These are phyloP conservation scores for Nephrotoma appendiculata DNA, from an alignment of 2,888 invertebrate species.

Conservation along the genomic window DNA sequence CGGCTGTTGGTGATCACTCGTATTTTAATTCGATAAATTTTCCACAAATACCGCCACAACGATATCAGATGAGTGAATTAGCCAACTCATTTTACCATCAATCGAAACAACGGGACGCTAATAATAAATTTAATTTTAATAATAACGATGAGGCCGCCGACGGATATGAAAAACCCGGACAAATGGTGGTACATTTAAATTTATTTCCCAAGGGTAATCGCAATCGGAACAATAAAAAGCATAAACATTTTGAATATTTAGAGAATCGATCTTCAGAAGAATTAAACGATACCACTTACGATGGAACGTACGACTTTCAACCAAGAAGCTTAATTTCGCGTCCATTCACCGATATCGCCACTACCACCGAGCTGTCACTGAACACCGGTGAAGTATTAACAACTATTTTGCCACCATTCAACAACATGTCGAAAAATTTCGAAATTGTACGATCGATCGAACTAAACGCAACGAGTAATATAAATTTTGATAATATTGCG, in stretches of 20 bases:
- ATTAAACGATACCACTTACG: background rate
- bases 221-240: background rate
- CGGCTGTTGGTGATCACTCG: constrained; percentile 7
- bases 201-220: constrained; percentile 39
- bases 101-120: background rate
- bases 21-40: constrained; percentile 15
- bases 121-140: background rate
- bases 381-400: background rate
- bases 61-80: background rate
- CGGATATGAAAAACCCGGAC: constrained; percentile 30
- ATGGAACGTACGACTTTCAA: background rate
- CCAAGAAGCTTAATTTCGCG: background rate
- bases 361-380: background rate
- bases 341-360: background rate
- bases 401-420: background rate
- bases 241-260: background rate
- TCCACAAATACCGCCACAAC: constrained; percentile 13
- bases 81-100: background rate
- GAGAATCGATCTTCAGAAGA: background rate
- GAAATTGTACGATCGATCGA: constrained; percentile 5
- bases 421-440: background rate
- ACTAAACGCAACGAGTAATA: background rate
- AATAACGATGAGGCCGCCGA: constrained; percentile 4
- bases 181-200: constrained; percentile 51
- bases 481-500: background rate